Evolutionary conservation across 2,797 vertebrate genomes (phyloP), one percentile per base, ranked within the genome.

Genomic region (Macropus fuliginosus): DNA sequence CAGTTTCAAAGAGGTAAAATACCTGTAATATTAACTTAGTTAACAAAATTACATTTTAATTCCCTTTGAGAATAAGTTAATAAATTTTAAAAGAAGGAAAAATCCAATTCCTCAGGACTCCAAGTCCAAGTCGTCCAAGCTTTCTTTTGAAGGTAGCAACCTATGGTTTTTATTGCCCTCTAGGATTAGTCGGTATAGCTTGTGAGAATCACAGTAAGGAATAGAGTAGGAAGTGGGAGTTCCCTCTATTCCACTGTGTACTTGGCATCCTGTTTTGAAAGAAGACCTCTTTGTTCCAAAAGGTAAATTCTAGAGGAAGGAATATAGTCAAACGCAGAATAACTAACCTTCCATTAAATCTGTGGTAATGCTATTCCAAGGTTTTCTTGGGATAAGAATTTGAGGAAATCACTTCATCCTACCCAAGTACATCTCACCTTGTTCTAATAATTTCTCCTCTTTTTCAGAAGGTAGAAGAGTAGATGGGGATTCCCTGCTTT

Each of bases 41-140:
- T 81, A 90, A 56, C 14, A 27, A 56, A 27, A 40, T 81, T 74
- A 40, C 21, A 9, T 21, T 66, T 40, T 93, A 1, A 95, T 50
- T 94, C 56, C 28, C 90, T 96, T 95, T 93, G 28, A 66, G 62
- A 95, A 55, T 6, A 57, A 92, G 92, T 54, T 27, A 29, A 29
- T 6, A 89, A 29, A 90, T 93, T 95, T 96, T 96, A 92, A 94
- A 96, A 94, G 95, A 55, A 96, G n/a, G 27, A 94, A 55, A 91
- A 93, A 29, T 50, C 50, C 66, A 74, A 40, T 91, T 93, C 92
- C 54, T 62, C 93, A 93, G 89, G 52, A 62, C 55, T 96, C 31
- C 46, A 46, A 46, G 46, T 46, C 46, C 46, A 46, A 93, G 40
- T 46, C 92, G 94, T 90, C 59, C 94, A 96, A 97, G 31, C 34